These are phyloP conservation scores for Orientallactaga bullata DNA, from an alignment of 2,113 vertebrate genomes.

Conservation along the genomic window DNA sequence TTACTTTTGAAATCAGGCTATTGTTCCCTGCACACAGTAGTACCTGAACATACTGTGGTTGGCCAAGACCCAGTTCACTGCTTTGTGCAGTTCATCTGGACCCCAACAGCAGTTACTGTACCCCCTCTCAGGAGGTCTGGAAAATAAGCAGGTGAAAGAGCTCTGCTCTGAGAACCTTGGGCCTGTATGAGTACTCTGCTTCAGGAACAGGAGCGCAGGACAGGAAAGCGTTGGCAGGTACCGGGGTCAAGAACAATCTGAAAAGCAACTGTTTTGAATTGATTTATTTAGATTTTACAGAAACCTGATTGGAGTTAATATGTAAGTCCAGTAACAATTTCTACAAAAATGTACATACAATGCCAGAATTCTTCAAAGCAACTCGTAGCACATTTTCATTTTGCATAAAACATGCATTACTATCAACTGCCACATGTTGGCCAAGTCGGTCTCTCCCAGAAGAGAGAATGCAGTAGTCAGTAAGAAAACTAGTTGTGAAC, in stretches of 20 bases:
- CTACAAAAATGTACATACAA: slow-evolving; percentile 84
- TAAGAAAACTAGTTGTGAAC: slow-evolving; percentile 66
- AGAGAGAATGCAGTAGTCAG: slow-evolving; percentile 60
- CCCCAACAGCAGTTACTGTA: no score
- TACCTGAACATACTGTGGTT: no score
- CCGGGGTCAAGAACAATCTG: neutral
- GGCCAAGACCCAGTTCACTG: no score
- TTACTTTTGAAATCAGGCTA: no score
- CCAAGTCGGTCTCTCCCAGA: slow-evolving; percentile 75
- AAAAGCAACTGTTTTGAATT: slow-evolving; percentile 45
- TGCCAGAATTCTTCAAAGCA: slow-evolving; percentile 81
- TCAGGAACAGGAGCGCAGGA: neutral
- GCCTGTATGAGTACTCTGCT: no score
- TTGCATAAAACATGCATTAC: slow-evolving; percentile 75
- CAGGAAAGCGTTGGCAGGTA: accelerated
- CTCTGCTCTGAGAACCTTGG: neutral
- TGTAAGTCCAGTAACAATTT: slow-evolving; percentile 78
- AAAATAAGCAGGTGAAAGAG: neutral
- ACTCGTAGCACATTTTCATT: slow-evolving; percentile 63
- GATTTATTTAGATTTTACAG: slow-evolving; percentile 81
- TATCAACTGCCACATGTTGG: slow-evolving; percentile 61
- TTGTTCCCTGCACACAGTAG: no score
- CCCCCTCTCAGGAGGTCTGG: neutral
- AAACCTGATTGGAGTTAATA: slow-evolving; percentile 75
- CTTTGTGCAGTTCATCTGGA: no score